These are phyloP conservation scores for Sinhomidia bicolor DNA, from an alignment of 2,888 invertebrate species.

Conservation along the genomic window DNA sequence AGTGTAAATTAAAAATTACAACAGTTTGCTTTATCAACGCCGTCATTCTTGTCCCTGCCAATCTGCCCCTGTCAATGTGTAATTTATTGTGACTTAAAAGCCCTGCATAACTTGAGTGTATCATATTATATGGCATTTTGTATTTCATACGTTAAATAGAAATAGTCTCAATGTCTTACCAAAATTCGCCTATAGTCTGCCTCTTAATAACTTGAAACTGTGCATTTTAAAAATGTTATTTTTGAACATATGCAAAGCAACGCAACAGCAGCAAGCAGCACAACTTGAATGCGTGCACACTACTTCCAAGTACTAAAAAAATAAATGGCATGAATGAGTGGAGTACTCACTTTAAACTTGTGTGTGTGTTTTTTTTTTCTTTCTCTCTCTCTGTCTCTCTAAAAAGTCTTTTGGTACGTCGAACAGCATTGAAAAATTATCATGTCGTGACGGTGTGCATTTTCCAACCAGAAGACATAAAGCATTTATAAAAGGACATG, in stretches of 20 bases:
- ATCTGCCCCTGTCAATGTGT: slow-evolving; percentile 29
- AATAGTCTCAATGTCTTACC: neutral
- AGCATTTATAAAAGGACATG: slow-evolving; percentile 36
- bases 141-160: neutral
- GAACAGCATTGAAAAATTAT: slow-evolving; percentile 45
- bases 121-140: no score
- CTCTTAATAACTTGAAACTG: slow-evolving; percentile 6
- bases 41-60: slow-evolving; percentile 41
- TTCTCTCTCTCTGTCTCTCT: neutral
- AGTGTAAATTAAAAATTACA: neutral
- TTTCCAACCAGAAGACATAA: slow-evolving; percentile 40
- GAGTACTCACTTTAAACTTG: neutral
- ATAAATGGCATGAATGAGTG: slow-evolving; percentile 32
- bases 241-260: slow-evolving; percentile 11
- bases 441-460: slow-evolving; percentile 49
- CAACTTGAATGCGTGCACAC: neutral
- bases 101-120: neutral
- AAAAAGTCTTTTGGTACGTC: neutral
- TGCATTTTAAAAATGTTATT: slow-evolving; percentile 28
- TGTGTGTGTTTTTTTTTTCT: neutral
- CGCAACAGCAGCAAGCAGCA: neutral
- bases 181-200: neutral
- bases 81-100: slow-evolving; percentile 35
- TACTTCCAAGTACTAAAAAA: neutral
- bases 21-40: neutral